These are phyloP conservation scores for Capitella teleta DNA, from an alignment of 1,140 invertebrate genomes.

Conservation along the genomic window DNA sequence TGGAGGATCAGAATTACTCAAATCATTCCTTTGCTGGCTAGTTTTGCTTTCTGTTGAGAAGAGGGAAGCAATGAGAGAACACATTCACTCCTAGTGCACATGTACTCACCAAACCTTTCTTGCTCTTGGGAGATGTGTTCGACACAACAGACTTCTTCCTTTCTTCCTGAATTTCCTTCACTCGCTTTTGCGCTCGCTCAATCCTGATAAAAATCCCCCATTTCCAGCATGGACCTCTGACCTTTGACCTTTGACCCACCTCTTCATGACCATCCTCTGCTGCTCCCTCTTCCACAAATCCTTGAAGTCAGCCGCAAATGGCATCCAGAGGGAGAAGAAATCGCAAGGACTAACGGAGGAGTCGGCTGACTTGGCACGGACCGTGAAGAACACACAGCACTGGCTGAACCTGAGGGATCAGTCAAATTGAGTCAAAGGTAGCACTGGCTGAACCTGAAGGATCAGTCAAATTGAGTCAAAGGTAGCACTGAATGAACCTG, in stretches of 20 bases:
- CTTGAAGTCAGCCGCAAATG: constrained; percentile 88
- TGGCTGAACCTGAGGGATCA: constrained; percentile 65
- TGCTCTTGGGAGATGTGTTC: constrained; percentile 22
- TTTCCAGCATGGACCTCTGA: neutral
- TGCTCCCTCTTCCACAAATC: constrained; percentile 92
- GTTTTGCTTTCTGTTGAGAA: constrained; percentile 35
- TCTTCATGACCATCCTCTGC: constrained; percentile 68
- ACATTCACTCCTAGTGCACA: too few species aligned
- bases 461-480: too few species aligned
- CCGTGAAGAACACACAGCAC: constrained; percentile 78
- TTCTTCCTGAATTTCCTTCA: constrained; percentile 27
- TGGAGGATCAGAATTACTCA: too few species aligned
- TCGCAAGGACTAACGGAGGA: constrained; percentile 58
- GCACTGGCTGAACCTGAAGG: too few species aligned
- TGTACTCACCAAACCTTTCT: constrained; percentile 25
- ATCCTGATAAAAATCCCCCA: too few species aligned
- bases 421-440: too few species aligned
- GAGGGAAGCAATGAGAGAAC: too few species aligned
- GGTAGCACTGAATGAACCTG: too few species aligned
- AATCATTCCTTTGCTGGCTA: constrained; percentile 20
- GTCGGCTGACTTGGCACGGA: constrained; percentile 65
- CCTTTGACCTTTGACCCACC: too few species aligned
- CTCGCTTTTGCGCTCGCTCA: constrained; percentile 22
- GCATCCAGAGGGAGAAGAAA: constrained; percentile 78
- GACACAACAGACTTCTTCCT: constrained; percentile 18